phyloP scores from a whole-genome alignment of 2,888 invertebrate species.

The Acleris laterana region DNA sequence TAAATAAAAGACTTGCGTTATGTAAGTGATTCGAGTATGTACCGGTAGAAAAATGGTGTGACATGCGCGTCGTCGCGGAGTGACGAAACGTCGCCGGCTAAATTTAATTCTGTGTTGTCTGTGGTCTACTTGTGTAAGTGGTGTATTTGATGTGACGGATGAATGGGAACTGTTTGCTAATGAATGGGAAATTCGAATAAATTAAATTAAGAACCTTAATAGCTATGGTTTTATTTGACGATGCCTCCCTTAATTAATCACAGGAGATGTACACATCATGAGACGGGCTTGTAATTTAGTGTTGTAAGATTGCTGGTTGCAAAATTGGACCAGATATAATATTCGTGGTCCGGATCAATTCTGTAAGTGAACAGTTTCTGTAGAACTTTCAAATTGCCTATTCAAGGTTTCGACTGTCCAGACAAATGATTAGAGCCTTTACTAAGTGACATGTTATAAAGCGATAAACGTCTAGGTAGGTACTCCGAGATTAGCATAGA shows the following conservation, averaged over 20 bases:
- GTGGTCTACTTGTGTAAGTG: constrained; percentile 54
- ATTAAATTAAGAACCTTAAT: constrained; percentile 66
- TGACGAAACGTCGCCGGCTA: constrained; percentile 67
- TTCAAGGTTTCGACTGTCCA: constrained; percentile 25
- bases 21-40: constrained; percentile 65
- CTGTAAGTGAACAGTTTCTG: constrained; percentile 20
- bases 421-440: constrained; percentile 7
- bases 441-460: not conserved
- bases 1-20: constrained; percentile 71
- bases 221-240: constrained; percentile 46
- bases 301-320: constrained; percentile 45
- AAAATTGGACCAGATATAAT: constrained; percentile 45
- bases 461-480: not conserved
- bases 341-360: constrained; percentile 36
- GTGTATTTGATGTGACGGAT: constrained; percentile 51
- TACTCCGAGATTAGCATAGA: too few relatives aligned
- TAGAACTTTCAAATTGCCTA: constrained; percentile 28
- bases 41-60: constrained; percentile 58
- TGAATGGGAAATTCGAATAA: constrained; percentile 58
- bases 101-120: constrained; percentile 53
- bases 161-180: constrained; percentile 55
- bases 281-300: constrained; percentile 38
- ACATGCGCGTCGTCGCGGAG: constrained; percentile 54
- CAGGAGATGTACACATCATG: constrained; percentile 24
- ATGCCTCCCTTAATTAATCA: constrained; percentile 41